Base-by-base conservation (phyloP, 2,797 vertebrate species). In the Thalassophryne amazonica region DNA sequence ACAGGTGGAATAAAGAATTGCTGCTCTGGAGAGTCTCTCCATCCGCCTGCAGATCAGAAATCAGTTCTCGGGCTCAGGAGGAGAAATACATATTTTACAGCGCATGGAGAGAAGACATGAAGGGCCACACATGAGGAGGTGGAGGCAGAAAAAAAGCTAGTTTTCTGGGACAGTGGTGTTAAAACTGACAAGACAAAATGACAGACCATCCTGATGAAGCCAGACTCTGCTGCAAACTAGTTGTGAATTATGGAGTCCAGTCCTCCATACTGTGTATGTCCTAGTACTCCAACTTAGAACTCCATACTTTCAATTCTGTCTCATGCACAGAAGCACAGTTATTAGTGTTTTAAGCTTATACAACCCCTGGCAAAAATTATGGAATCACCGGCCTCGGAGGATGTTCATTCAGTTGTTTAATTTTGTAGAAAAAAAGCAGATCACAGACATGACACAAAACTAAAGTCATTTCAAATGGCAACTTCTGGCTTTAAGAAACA, bases 101-200 rank as follows among this genome's bases (percentile, higher is more conserved):
- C 74, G 69, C 62, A 51, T 66, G 62, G 64, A 62, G 56, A 59
- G 58, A 52, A 71, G 63, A 70, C 45, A 34, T 37, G 72, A 74
- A 28, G 68, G 76, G 64, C 31, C 18, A 6, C 39, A 63, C 64
- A 72, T 59, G 58, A 69, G 60, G 68, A 55, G 56, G 54, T 42
- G 65, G 76, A n/a, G n/a, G n/a, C n/a, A n/a, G 76, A 78, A 79
- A 69, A 81, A 68, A 78, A 86, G 78, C 50, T n/a, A 60, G 63
- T 69, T 72, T 57, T 39, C 60, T 74, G 69, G 76, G 67, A 71
- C 67, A 14, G 59, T 40, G 40, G 70, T 52, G 73, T 78, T 85
- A 81, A n/a, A 85, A 53, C 67, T 82, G 83, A 85, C 82, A 84
- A 74, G 85, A 65, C 64, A 75, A 69, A 66, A 76, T 83, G 82